Evolutionary conservation across 2,888 invertebrate species (phyloP).

Genomic region (Lycocerus yunnanus): DNA sequence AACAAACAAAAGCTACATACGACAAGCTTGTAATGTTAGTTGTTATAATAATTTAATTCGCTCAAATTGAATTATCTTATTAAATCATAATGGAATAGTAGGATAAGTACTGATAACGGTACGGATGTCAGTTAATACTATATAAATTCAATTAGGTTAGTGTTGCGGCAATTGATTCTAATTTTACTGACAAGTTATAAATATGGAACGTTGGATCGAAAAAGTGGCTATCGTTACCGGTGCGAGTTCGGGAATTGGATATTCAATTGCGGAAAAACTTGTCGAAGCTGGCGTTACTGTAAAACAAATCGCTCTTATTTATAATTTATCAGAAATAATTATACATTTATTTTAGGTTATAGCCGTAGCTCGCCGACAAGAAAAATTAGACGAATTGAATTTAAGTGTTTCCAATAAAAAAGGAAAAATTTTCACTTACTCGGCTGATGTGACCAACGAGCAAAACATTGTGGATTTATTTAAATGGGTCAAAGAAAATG

Average conservation of each 20-base stretch:
- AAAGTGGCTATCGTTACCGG: neutral
- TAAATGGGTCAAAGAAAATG: neutral
- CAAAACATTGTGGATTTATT: slow-evolving; percentile 13
- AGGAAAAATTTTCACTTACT: slow-evolving; percentile 4
- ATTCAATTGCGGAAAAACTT: neutral
- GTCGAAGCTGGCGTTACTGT: neutral
- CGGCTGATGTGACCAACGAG: slow-evolving; percentile 5
- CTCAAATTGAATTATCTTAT: too few species aligned
- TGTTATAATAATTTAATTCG: too few species aligned
- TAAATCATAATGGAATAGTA: too few species aligned
- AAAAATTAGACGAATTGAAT: slow-evolving; percentile 3
- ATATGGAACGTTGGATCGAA: neutral
- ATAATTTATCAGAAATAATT: too few species aligned
- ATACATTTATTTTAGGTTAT: neutral
- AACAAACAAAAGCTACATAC: too few species aligned
- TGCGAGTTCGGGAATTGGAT: neutral
- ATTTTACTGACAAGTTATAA: neutral
- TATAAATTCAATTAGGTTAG: too few species aligned
- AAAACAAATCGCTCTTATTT: neutral
- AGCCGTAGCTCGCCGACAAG: slow-evolving; percentile 6
- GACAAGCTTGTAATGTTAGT: too few species aligned
- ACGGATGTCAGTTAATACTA: too few species aligned
- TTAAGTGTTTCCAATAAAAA: neutral
- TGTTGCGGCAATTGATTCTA: neutral
- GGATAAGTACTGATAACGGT: too few species aligned